A percentile compares a stretch with the other conserved stretches of the same genome.
Conservation (phyloP, 2,113 vertebrate genomes). For the Hymenochirus boettgeri region DNA sequence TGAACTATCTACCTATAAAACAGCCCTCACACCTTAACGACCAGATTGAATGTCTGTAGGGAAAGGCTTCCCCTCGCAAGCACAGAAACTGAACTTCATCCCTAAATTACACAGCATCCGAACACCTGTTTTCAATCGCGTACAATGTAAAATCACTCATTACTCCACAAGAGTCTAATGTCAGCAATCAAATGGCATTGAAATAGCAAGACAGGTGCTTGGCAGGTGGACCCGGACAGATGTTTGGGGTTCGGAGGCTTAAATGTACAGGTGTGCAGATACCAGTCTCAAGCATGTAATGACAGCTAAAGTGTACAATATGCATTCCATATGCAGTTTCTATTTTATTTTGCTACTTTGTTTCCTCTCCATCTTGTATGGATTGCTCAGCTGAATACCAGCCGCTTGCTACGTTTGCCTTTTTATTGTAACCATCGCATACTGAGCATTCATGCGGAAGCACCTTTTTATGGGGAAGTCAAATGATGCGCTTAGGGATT, state of each 20-base stretch:
- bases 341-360: constrained; percentile 86
- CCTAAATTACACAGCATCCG: constrained; percentile 84
- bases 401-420: too few relatives aligned
- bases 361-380: constrained; percentile 52
- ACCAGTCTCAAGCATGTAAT: constrained; percentile 87
- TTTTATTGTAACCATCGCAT: too few relatives aligned
- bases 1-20: constrained; percentile 29
- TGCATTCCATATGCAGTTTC: constrained; percentile 91
- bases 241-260: constrained; percentile 82
- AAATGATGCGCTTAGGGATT: too few relatives aligned
- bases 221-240: constrained; percentile 98
- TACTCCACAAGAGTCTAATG: constrained; percentile 94
- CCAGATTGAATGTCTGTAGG: constrained; percentile 63
- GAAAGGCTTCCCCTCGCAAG: constrained; percentile 69
- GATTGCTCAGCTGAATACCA: constrained; percentile 13
- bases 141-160: constrained; percentile 92
- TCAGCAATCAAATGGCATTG: constrained; percentile 99
- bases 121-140: constrained; percentile 98
- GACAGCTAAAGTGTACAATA: constrained; percentile 90
- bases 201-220: constrained; percentile 92
- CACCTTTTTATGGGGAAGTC: too few relatives aligned
- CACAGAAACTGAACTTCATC: constrained; percentile 95
- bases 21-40: constrained; percentile 51
- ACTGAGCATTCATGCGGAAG: too few relatives aligned
- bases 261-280: constrained; percentile 95